Conservation (phyloP, 2,797 vertebrate genomes). For the Eulemur rubriventer region DNA sequence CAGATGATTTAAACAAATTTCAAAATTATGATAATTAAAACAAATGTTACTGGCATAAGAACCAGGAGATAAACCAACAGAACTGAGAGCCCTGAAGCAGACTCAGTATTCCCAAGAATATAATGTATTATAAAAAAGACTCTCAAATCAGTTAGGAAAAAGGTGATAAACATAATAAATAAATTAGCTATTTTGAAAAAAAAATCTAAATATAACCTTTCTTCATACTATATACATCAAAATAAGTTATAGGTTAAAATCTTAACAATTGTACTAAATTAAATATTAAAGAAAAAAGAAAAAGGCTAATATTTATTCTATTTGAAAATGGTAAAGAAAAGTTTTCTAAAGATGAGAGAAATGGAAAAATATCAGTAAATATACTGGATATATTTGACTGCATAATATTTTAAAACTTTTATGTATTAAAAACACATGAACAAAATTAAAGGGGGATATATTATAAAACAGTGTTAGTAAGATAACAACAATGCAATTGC, state of each 20-base stretch:
- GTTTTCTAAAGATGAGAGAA: neutral
- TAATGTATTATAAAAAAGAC: neutral
- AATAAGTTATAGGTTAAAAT: neutral
- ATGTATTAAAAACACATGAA: neutral
- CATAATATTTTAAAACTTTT: neutral
- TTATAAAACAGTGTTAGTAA: neutral
- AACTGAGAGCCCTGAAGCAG: neutral
- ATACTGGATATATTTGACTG: neutral
- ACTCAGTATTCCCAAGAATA: neutral
- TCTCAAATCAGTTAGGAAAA: neutral
- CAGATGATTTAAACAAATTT: neutral
- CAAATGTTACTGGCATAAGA: neutral
- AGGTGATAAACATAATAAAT: neutral
- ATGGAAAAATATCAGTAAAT: neutral
- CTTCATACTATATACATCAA: neutral
- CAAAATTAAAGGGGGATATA: neutral
- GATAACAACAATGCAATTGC: neutral
- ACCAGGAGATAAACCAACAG: neutral
- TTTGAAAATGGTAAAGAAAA: neutral
- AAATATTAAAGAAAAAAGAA: neutral
- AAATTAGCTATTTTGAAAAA: neutral
- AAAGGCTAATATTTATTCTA: neutral
- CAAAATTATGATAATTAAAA: slow-evolving; percentile 5
- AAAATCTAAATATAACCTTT: neutral
- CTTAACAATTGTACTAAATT: neutral